A percentile compares a stretch with the other conserved stretches of the same genome.
phyloP scores from a whole-genome alignment of 2,797 vertebrate species.

The Vespertilio murinus region DNA sequence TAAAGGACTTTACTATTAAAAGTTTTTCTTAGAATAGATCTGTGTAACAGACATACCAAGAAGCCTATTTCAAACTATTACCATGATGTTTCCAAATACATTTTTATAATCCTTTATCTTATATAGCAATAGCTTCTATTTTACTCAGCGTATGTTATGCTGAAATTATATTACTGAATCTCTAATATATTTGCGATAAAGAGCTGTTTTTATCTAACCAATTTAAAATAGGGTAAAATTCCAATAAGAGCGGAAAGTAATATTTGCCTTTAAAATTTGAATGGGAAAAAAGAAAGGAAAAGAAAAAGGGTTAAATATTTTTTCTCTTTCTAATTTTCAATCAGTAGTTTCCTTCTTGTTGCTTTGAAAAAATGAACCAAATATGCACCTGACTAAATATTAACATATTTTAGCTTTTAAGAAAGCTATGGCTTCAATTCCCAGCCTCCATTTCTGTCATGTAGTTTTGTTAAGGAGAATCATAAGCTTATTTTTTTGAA shows the following conservation, averaged over 20 bases:
- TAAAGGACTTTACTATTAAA: constrained; percentile 22
- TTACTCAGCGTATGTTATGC: not conserved
- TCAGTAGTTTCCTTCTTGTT: constrained; percentile 68
- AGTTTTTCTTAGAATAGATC: constrained; percentile 9
- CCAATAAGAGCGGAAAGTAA: too few relatives aligned
- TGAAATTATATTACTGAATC: too few relatives aligned
- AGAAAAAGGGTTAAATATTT: constrained; percentile 68
- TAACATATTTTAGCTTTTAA: constrained; percentile 68
- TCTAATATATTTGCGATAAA: too few relatives aligned
- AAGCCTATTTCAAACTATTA: constrained; percentile 27
- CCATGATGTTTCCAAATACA: constrained; percentile 14
- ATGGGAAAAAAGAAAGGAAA: not conserved
- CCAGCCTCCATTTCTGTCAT: constrained; percentile 50
- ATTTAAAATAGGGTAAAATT: too few relatives aligned
- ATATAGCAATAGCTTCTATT: constrained; percentile 10
- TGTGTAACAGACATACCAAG: not conserved
- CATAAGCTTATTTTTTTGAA: not conserved
- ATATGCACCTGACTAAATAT: constrained; percentile 84
- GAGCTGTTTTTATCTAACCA: too few relatives aligned
- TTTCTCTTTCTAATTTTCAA: constrained; percentile 67
- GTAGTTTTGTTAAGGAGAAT: constrained; percentile 61
- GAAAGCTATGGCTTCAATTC: constrained; percentile 40
- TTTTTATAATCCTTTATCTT: not conserved
- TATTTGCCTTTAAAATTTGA: too few relatives aligned
- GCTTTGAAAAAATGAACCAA: constrained; percentile 72